Conservation (phyloP, 2,888 invertebrate species). For the Sarcophaga caerulescens region DNA sequence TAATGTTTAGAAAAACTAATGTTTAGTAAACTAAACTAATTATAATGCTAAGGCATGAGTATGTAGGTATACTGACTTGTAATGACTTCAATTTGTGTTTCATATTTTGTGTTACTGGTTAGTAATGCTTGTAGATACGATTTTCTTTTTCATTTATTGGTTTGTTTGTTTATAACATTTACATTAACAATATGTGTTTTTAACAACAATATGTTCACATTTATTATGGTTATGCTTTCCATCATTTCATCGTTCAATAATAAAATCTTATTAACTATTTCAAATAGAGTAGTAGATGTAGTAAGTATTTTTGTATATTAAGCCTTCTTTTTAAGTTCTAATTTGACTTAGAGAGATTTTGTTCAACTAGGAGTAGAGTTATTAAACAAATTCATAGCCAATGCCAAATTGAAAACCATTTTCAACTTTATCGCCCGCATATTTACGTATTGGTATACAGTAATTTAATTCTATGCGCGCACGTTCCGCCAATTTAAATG, state of each 20-base stretch:
- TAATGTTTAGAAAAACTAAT: not conserved
- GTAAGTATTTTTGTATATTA: slow-evolving; percentile 12
- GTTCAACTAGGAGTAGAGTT: not conserved
- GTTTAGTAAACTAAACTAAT: not conserved
- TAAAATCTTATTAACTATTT: not conserved
- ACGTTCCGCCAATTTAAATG: slow-evolving; percentile 89
- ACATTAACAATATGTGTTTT: not conserved
- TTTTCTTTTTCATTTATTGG: not conserved
- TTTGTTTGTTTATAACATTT: slow-evolving; percentile 9
- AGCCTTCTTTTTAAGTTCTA: slow-evolving; percentile 25
- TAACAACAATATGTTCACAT: slow-evolving; percentile 8
- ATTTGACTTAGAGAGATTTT: not conserved
- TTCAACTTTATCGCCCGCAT: slow-evolving; percentile 85
- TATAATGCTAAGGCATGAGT: not conserved
- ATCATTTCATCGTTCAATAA: slow-evolving; percentile 15
- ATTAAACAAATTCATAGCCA: slow-evolving; percentile 89
- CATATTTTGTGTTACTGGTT: slow-evolving; percentile 17
- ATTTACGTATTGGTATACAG: slow-evolving; percentile 88
- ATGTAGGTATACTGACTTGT: not conserved
- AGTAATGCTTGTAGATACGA: slow-evolving; percentile 3
- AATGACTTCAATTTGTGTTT: slow-evolving; percentile 9
- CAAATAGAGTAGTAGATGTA: not conserved
- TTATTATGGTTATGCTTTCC: not conserved
- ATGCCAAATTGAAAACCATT: slow-evolving; percentile 92
- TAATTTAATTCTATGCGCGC: slow-evolving; percentile 98